These are phyloP conservation scores for Euura lappo DNA, from an alignment of 1,140 invertebrate genomes.

Conservation along the genomic window DNA sequence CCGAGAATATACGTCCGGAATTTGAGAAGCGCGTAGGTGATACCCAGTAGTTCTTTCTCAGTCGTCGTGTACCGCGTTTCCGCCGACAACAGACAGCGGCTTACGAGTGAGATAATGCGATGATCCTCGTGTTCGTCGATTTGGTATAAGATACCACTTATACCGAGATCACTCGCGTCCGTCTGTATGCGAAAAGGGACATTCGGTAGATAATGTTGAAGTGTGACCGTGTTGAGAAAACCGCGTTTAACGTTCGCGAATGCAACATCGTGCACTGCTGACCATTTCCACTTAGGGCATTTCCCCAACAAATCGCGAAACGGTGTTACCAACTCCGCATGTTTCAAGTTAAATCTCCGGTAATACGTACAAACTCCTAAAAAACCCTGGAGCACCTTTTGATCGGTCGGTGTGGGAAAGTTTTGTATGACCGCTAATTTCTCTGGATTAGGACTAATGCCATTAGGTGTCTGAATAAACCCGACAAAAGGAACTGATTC, in stretches of 20 bases:
- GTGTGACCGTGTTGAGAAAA: not conserved
- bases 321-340: constrained; percentile 12
- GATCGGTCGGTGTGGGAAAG: constrained; percentile 13
- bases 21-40: constrained; percentile 39
- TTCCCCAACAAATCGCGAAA: constrained; percentile 9
- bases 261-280: not conserved
- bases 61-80: constrained; percentile 32
- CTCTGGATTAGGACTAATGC: constrained; percentile 13
- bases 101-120: constrained; percentile 18
- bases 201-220: constrained; percentile 13
- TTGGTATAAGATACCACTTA: constrained; percentile 16
- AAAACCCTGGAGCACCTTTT: too few species aligned
- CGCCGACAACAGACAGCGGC: constrained; percentile 15
- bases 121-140: constrained; percentile 15
- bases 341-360: constrained; percentile 10
- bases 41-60: constrained; percentile 42
- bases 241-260: not conserved
- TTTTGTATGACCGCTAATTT: constrained; percentile 17
- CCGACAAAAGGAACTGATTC: constrained; percentile 19
- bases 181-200: constrained; percentile 12
- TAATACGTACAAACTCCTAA: constrained; percentile 9
- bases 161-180: constrained; percentile 13
- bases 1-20: constrained; percentile 35
- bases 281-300: not conserved
- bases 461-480: constrained; percentile 6